These are phyloP conservation scores for Poeciliopsis prolifica DNA, from an alignment of 2,113 vertebrate genomes.

Conservation along the genomic window DNA sequence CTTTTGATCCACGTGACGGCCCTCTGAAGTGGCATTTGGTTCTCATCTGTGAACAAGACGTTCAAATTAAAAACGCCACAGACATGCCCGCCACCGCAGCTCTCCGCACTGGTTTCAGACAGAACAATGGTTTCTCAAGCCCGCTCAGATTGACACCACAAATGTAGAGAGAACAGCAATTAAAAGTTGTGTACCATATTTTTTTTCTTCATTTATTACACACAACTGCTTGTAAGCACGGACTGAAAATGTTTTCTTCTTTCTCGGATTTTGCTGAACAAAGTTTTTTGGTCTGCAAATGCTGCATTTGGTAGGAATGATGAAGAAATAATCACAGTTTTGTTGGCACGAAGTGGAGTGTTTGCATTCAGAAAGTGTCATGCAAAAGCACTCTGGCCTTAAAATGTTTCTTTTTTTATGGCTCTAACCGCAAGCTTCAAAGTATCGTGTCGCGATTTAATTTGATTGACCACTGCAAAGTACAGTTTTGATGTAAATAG, in stretches of 20 bases:
- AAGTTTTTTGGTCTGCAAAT: neutral
- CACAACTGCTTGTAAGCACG: neutral
- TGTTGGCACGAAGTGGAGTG: neutral
- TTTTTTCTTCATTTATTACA: neutral
- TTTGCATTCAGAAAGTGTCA: neutral
- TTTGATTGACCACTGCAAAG: too few relatives aligned
- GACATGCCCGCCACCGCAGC: conserved; percentile 26
- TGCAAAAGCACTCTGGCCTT: neutral
- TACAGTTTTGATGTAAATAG: too few relatives aligned
- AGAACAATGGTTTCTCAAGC: conserved; percentile 17
- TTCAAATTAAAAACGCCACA: conserved; percentile 52
- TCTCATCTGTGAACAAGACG: conserved; percentile 62
- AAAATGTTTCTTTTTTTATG: neutral
- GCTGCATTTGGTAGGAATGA: neutral
- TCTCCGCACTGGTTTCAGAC: conserved; percentile 3
- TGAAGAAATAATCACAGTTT: neutral
- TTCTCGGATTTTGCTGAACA: neutral
- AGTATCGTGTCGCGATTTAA: too few relatives aligned
- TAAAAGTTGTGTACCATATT: neutral
- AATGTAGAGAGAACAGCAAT: neutral
- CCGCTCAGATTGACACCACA: conserved; percentile 2
- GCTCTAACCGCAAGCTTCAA: neutral
- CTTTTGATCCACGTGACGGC: conserved; percentile 22
- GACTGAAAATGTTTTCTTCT: neutral
- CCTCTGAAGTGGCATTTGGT: conserved; percentile 45